Evolutionary conservation across 1,140 invertebrate species (phyloP).

Genomic region (Samia ricini): DNA sequence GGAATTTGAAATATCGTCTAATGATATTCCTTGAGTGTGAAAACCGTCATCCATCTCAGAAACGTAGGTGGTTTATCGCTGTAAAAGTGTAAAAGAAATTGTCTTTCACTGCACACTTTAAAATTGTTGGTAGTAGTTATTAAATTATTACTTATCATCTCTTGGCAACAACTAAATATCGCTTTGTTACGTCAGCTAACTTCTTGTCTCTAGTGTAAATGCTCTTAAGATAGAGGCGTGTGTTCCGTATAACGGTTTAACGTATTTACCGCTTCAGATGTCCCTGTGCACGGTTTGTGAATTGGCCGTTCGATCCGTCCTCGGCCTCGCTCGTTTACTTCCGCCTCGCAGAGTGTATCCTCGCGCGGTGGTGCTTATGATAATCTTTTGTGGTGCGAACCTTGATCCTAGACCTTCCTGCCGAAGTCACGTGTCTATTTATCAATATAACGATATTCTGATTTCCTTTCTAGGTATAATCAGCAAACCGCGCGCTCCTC

Average conservation of each 20-base stretch:
- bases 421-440: constrained; percentile 34
- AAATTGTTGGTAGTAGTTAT: background rate
- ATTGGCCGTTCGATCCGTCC: constrained; percentile 62
- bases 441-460: constrained; percentile 49
- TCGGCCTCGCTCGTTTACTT: constrained; percentile 68
- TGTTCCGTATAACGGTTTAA: constrained; percentile 1
- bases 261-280: constrained; percentile 32
- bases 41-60: too few relatives aligned
- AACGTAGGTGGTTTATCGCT: too few relatives aligned
- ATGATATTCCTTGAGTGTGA: too few relatives aligned
- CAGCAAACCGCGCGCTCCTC: constrained; percentile 68
- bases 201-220: constrained; percentile 14
- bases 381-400: constrained; percentile 58
- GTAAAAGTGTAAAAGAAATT: background rate
- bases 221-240: background rate
- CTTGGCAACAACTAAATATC: background rate
- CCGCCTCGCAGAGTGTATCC: constrained; percentile 70
- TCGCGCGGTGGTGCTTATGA: constrained; percentile 62
- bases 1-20: too few relatives aligned
- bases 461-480: constrained; percentile 75
- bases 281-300: constrained; percentile 54
- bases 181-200: background rate
- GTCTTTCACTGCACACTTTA: background rate
- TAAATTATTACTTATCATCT: background rate
- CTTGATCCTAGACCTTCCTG: constrained; percentile 59